Conservation (phyloP, 2,888 invertebrate genomes). For the Dusona sp. region DNA sequence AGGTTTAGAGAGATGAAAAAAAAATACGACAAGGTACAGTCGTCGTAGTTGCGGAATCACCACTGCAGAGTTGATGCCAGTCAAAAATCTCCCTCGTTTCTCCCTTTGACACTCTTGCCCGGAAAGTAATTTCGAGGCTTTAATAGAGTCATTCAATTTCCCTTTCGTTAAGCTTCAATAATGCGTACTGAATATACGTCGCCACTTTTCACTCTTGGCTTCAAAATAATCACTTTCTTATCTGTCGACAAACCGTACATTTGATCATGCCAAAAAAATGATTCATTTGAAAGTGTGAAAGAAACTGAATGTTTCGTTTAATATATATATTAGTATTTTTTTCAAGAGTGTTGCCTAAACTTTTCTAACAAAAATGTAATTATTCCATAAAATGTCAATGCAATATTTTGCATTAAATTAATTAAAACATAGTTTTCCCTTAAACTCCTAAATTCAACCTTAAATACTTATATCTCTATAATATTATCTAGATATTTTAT, state of each 20-base stretch:
- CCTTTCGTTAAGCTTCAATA: slow-evolving; percentile 65
- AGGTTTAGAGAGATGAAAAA: slow-evolving; percentile 74
- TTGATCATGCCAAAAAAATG: background rate
- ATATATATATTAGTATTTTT: background rate
- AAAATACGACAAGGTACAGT: slow-evolving; percentile 64
- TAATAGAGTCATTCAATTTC: slow-evolving; percentile 80
- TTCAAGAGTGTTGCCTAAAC: background rate
- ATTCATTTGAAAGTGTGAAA: background rate
- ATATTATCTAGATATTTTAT: background rate
- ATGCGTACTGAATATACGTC: slow-evolving; percentile 67
- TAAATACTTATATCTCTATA: background rate
- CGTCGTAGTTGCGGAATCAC: slow-evolving; percentile 34
- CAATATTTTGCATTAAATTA: background rate
- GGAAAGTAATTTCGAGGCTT: slow-evolving; percentile 77
- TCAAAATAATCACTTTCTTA: slow-evolving; percentile 21
- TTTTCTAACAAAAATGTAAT: background rate
- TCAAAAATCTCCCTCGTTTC: slow-evolving; percentile 48
- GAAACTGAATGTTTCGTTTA: background rate
- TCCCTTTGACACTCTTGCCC: slow-evolving; percentile 69
- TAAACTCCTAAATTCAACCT: background rate
- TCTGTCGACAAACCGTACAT: background rate
- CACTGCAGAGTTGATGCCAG: slow-evolving; percentile 48
- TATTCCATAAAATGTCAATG: background rate
- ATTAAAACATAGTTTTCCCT: background rate
- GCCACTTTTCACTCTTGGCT: slow-evolving; percentile 13